A percentile compares a stretch with the other conserved stretches of the same genome.
phyloP scores from a whole-genome alignment of 2,113 vertebrate genomes.

The Dascyllus trimaculatus region DNA sequence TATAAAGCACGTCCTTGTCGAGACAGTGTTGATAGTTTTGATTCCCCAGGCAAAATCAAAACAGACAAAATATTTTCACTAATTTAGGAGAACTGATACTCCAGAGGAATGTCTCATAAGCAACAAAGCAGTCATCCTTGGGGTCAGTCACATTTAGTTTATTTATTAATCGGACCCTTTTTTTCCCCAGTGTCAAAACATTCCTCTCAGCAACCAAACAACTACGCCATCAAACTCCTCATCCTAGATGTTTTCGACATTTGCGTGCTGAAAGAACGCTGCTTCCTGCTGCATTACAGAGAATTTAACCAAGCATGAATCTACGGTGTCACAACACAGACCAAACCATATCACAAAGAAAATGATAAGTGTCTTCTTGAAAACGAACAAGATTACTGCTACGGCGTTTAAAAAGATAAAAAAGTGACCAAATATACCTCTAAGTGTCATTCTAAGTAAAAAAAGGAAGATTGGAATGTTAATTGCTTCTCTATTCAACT shows the following conservation, averaged over 20 bases:
- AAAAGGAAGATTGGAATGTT: constrained; percentile 8
- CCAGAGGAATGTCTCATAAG: background rate
- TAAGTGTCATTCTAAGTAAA: background rate
- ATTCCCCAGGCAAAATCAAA: background rate
- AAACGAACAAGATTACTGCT: too few relatives aligned
- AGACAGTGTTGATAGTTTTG: background rate
- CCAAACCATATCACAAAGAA: background rate
- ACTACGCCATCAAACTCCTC: background rate
- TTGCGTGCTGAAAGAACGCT: constrained; percentile 22
- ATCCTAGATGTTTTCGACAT: background rate
- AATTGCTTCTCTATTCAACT: constrained; percentile 9
- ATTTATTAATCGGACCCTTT: background rate
- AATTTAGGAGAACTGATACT: background rate
- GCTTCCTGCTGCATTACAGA: constrained; percentile 46
- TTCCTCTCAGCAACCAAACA: background rate
- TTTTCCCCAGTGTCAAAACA: background rate
- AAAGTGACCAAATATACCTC: background rate
- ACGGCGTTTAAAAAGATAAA: background rate
- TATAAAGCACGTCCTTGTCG: background rate
- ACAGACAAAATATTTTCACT: background rate
- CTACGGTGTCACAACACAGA: too few relatives aligned
- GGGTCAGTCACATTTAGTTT: background rate
- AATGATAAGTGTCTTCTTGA: too few relatives aligned
- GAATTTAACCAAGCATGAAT: background rate
- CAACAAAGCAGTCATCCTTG: background rate